These are phyloP conservation scores for Eilema sororculum DNA, from an alignment of 2,888 invertebrate species.

Conservation along the genomic window DNA sequence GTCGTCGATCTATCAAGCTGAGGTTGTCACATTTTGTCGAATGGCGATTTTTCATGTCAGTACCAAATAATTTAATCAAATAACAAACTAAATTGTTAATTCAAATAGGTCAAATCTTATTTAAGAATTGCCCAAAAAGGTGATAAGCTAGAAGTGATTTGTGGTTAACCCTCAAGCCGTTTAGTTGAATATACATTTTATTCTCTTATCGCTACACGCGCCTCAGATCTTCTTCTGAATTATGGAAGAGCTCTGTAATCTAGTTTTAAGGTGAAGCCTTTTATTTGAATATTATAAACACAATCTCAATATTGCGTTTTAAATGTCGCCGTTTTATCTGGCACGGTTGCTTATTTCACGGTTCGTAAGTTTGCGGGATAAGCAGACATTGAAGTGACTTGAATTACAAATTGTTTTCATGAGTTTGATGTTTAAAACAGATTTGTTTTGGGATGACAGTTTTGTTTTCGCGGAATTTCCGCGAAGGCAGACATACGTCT, in stretches of 20 bases:
- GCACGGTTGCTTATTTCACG: slow-evolving; percentile 41
- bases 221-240: slow-evolving; percentile 45
- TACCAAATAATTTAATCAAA: background rate
- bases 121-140: background rate
- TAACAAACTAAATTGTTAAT: background rate
- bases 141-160: slow-evolving; percentile 41
- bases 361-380: slow-evolving; percentile 14
- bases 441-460: slow-evolving; percentile 6
- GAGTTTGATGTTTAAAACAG: slow-evolving; percentile 9
- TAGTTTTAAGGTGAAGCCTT: slow-evolving; percentile 46
- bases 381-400: slow-evolving; percentile 19
- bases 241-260: slow-evolving; percentile 50
- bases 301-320: slow-evolving; percentile 37
- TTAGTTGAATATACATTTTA: slow-evolving; percentile 47
- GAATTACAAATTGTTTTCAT: slow-evolving; percentile 18
- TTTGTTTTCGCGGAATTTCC: background rate
- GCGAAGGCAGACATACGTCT: background rate
- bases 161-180: slow-evolving; percentile 37
- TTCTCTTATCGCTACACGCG: slow-evolving; percentile 45
- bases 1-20: background rate
- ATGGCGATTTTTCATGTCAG: background rate
- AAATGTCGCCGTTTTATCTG: slow-evolving; percentile 27
- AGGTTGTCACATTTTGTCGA: background rate
- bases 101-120: background rate
- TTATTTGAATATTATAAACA: slow-evolving; percentile 56